Evolutionary conservation across 1,140 invertebrate genomes (phyloP), one percentile per base, ranked within the genome.

Genomic region (Thaumatotibia leucotreta): DNA sequence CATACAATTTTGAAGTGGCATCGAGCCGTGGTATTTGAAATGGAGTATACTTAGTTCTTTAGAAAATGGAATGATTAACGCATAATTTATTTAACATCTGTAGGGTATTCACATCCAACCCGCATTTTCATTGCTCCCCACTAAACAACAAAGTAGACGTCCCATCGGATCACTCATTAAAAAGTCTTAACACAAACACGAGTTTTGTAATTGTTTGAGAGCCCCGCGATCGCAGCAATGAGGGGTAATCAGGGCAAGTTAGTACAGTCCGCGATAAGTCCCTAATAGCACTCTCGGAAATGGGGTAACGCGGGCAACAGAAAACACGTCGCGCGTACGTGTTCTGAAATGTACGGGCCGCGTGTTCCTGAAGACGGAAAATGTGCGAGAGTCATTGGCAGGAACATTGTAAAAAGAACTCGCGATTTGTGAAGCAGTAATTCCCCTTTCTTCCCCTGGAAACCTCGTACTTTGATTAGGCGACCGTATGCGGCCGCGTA

Each of bases 271-370:
- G 39, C 39, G 39, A 45, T 45, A 20, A 45, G 39, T 45, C 14
- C 20, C 14, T 45, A 9, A n/a, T 39, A 17, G 35, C n/a, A 79
- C 75, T 67, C 54, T 66, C 69, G 80, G 78, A 79, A 79, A 84
- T 80, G 75, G 77, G 72, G 66, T 72, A 75, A 75, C 76, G 73
- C 70, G 72, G 70, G 74, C 66, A 76, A 68, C 69, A 69, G 67
- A 61, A 70, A 70, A 73, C 78, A 82, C 80, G 80, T 82, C 73
- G 66, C 39, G 61, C 45, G 73, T 72, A 80, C 78, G 78, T 82
- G 78, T 70, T 64, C 65, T 69, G 76, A 79, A 82, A 82, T 62
- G 62, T 72, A 75, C 69, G 5, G 39, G n/a, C 39, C 39, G 5
- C 0, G 17, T 6, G 39, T 45, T 45, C 39, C 2, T 6, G 6